Evolutionary conservation across 2,797 vertebrate genomes (phyloP), one percentile per base, ranked within the genome.

Genomic region (Microhierax caerulescens): DNA sequence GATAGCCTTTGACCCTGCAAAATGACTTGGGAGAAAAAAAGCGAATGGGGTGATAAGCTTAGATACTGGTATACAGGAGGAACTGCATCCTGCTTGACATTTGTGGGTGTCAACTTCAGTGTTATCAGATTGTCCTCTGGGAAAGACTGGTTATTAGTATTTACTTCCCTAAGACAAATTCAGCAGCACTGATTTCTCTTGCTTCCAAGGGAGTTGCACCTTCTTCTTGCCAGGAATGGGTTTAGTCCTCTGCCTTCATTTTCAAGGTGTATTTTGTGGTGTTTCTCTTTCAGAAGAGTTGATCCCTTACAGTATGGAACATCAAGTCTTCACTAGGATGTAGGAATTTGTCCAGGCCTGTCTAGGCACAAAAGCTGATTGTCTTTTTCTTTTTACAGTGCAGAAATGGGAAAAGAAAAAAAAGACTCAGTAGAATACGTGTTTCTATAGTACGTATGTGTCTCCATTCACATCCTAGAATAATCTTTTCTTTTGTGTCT

Each of bases 101-200:
- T 80, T 85, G 67, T 69, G 92, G 94, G 88, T 95, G 94, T 96
- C 91, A 95, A 88, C 92, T 90, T 92, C 36, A 30, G 78, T 65
- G 54, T 91, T 94, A 95, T 95, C 93, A 94, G 93, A 93, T 97
- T 94, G 88, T 96, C 93, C 95, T 97, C 78, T 80, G 92, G 95
- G 82, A 96, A 96, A 54, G 82, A 90, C 84, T 94, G 61, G 65
- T 95, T 96, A 94, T 95, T 96, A 94, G 88, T 95, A 92, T 95
- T 97, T 96, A 96, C 94, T 87, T 97, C 65, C 43, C 37, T 73
- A 84, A 78, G 86, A 95, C 75, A 93, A 95, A 93, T 93, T 81
- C 81, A 92, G 82, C 4, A 0, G 48, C 72, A 68, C 65, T 70
- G 87, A 88, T 89, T 93, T 93, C 88, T 92, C 60, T 83, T 85